Evolutionary conservation across 2,113 vertebrate genomes (phyloP).

Genomic region (Rousettus leschenaultii): DNA sequence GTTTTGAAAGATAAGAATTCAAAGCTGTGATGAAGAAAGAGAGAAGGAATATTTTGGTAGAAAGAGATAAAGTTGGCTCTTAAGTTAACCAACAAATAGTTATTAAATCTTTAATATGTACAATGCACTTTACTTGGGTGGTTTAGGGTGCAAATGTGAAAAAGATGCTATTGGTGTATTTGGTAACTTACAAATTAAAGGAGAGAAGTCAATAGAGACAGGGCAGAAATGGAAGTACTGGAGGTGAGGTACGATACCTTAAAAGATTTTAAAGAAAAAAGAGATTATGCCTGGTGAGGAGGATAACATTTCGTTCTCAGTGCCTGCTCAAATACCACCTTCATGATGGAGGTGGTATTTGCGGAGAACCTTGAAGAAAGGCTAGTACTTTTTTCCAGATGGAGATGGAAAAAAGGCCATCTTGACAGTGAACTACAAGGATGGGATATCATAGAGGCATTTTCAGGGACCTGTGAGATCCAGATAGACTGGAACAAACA

Average conservation of each 20-base stretch:
- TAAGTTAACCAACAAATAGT: neutral
- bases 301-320: neutral
- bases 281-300: neutral
- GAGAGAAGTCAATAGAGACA: neutral
- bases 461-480: neutral
- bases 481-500: neutral
- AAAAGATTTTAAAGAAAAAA: neutral
- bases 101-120: neutral
- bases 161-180: neutral
- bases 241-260: neutral
- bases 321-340: neutral
- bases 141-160: neutral
- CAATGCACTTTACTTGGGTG: neutral
- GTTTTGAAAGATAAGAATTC: neutral
- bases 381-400: neutral
- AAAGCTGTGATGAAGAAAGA: neutral
- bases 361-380: neutral
- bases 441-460: neutral
- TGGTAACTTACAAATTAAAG: neutral
- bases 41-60: neutral
- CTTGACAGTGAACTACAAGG: neutral
- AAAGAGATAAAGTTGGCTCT: neutral
- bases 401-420: neutral
- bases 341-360: neutral
- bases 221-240: neutral